Base-by-base conservation (phyloP, 2,113 vertebrate genomes). In the Guaruba guarouba region DNA sequence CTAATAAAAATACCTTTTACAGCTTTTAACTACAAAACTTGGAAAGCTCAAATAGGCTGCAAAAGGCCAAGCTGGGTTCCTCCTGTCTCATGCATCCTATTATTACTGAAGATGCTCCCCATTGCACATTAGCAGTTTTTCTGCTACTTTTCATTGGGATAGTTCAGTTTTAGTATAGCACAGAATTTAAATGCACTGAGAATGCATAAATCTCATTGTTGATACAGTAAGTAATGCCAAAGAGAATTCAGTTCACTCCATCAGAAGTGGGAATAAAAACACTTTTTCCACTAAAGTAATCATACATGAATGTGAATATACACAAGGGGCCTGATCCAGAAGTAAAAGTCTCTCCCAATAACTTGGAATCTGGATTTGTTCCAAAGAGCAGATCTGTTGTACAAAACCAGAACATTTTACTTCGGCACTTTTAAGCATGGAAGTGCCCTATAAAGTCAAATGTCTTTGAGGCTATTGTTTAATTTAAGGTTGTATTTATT, bases 231-330 rank as follows among this genome's bases (percentile, higher is more conserved):
- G 73, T 66, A 75, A 89, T 52, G 83, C 57, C 66, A 96, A 89
- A 82, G 48, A 90, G 46, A 94, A 94, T 93, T 94, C 83, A 37
- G 37, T 82, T 96, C 52, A 82, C 82, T 88, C 83, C 31, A 79
- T 89, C 88, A 92, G 66, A 93, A 92, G 51, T 62, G 77, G 80
- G 80, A 93, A 96, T 93, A 94, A 92, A 94, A 88, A 39, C 88
- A 93, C 62, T 95, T 96, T 95, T 96, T 91, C 83, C 92, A 94
- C 77, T 82, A 75, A 93, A 92, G 93, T 82, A 92, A 93, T 93
- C 79, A 71, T 81, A 92, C 64, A 31, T 90, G 88, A 91, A 95
- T 85, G 73, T 91, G 88, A 83, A 87, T 95, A 76, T 82, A 88
- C 86, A 79, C 92, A 82, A 52, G 80, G 57, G 88, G 48, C 76